A percentile compares a stretch with the other conserved stretches of the same genome.
These are phyloP conservation scores for Acanthacorydalis orientalis DNA, from an alignment of 2,888 invertebrate species.

Conservation along the genomic window DNA sequence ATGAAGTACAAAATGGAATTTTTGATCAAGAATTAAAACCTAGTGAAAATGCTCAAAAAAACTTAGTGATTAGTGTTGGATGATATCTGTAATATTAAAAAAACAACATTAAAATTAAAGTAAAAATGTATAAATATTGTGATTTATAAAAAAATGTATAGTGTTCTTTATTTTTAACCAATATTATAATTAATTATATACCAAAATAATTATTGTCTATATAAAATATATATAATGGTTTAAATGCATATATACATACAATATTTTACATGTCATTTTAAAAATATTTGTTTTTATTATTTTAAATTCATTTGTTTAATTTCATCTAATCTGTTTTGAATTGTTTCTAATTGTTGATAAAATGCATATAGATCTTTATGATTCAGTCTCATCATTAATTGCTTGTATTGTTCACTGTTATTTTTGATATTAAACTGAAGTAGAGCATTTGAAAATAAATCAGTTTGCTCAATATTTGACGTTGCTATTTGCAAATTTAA, in stretches of 20 bases:
- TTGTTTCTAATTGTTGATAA: slow-evolving; percentile 33
- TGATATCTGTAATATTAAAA: slow-evolving; percentile 8
- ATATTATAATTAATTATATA: too few relatives aligned
- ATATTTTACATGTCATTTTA: too few relatives aligned
- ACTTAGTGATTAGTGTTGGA: slow-evolving; percentile 37
- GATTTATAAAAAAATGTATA: background rate
- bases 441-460: slow-evolving; percentile 28
- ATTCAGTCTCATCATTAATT: slow-evolving; percentile 31
- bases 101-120: background rate
- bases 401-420: slow-evolving; percentile 17
- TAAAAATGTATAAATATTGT: background rate
- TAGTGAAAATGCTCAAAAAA: slow-evolving; percentile 32
- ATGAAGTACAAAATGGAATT: slow-evolving; percentile 21
- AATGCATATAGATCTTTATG: slow-evolving; percentile 31
- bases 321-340: slow-evolving; percentile 26
- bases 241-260: too few relatives aligned
- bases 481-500: slow-evolving; percentile 31
- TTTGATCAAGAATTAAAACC: slow-evolving; percentile 16
- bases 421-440: slow-evolving; percentile 27
- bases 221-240: too few relatives aligned
- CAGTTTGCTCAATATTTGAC: slow-evolving; percentile 27
- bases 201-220: too few relatives aligned
- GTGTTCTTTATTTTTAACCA: background rate
- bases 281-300: background rate
- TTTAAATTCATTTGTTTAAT: slow-evolving; percentile 6